Conservation (phyloP, 2,888 invertebrate genomes). For the Drosophila rellima region DNA sequence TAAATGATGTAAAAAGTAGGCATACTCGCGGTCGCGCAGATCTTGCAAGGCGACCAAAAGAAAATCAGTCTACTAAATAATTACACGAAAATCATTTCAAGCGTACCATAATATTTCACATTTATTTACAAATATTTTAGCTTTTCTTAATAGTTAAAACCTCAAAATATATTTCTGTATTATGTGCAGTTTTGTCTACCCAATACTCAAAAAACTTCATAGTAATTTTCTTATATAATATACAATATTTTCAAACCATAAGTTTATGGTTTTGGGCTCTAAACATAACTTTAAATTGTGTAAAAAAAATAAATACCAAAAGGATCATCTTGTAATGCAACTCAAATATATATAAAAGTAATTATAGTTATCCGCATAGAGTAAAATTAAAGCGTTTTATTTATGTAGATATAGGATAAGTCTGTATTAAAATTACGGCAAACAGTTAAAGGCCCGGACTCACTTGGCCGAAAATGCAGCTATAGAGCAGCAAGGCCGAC, state of each 20-base stretch:
- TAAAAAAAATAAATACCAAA: background rate
- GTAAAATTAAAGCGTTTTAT: constrained; percentile 51
- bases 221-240: constrained; percentile 19
- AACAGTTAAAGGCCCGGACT: constrained; percentile 21
- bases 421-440: constrained; percentile 57
- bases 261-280: background rate
- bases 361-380: too few species aligned
- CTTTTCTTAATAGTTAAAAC: constrained; percentile 1
- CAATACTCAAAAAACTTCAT: constrained; percentile 16
- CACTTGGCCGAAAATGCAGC: constrained; percentile 33
- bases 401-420: constrained; percentile 45
- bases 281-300: background rate
- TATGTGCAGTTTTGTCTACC: constrained; percentile 1
- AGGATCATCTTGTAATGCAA: too few species aligned
- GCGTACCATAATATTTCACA: constrained; percentile 39
- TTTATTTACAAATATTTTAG: constrained; percentile 33
- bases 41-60: constrained; percentile 10
- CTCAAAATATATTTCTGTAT: constrained; percentile 25
- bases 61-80: constrained; percentile 35
- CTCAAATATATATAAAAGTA: too few species aligned
- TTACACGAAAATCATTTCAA: constrained; percentile 34
- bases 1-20: constrained; percentile 76
- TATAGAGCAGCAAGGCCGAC: constrained; percentile 34
- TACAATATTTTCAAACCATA: background rate
- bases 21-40: constrained; percentile 31